These are phyloP conservation scores for Caenorhabditis auriculariae DNA, from an alignment of 2,888 invertebrate genomes.

Conservation along the genomic window DNA sequence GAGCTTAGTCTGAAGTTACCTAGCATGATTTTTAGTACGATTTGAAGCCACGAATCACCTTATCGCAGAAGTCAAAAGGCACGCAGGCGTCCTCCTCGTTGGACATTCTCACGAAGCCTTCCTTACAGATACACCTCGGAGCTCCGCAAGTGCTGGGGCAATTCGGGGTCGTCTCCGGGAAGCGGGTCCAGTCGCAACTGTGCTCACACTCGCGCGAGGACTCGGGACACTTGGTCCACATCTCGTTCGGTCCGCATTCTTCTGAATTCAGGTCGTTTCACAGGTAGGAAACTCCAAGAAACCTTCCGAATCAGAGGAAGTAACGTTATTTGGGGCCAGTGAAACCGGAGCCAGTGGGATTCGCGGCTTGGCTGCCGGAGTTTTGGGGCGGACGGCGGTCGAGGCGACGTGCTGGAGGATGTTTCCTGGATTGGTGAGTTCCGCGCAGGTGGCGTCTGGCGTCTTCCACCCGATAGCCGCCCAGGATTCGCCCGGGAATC, in stretches of 20 bases:
- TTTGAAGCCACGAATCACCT: conserved; percentile 10
- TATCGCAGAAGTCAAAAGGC: conserved; percentile 59
- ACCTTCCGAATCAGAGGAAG: too few species aligned
- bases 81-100: conserved; percentile 53
- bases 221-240: conserved; percentile 56
- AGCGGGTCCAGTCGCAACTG: conserved; percentile 59
- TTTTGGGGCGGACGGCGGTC: too few species aligned
- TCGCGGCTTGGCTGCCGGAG: too few species aligned
- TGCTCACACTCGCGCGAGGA: conserved; percentile 56
- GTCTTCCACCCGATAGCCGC: conserved; percentile 91
- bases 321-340: too few species aligned
- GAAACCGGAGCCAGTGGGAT: too few species aligned
- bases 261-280: too few species aligned
- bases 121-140: conserved; percentile 42
- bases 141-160: conserved; percentile 38
- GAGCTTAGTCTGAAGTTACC: too few species aligned
- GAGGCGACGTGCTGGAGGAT: too few species aligned
- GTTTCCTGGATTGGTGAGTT: conserved; percentile 11
- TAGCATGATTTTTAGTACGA: too few species aligned
- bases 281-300: too few species aligned
- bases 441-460: conserved; percentile 24
- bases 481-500: conserved; percentile 85
- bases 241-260: conserved; percentile 57
- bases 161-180: conserved; percentile 46
- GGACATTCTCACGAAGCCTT: conserved; percentile 54